Percentiles rank a stretch among this genome's conserved stretches.
These are phyloP conservation scores for Tetraneura akinire DNA, from an alignment of 1,140 invertebrate genomes.

Conservation along the genomic window DNA sequence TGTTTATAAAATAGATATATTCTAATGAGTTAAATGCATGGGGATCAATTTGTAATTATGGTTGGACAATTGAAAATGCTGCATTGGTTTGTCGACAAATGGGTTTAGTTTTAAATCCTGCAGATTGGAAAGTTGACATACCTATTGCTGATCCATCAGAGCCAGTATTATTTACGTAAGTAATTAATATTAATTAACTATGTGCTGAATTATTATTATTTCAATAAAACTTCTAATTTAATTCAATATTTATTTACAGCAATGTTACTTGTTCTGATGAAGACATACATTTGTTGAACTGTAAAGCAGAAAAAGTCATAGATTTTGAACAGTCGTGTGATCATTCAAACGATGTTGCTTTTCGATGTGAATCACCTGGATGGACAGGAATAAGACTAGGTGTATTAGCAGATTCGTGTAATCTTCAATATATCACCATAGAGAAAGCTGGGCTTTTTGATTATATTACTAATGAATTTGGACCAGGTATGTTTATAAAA, in stretches of 20 bases:
- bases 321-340: slow-evolving; percentile 89
- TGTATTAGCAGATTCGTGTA: slow-evolving; percentile 80
- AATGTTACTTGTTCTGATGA: slow-evolving; percentile 89
- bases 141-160: slow-evolving; percentile 76
- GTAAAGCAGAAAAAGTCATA: slow-evolving; percentile 72
- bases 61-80: slow-evolving; percentile 90
- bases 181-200: neutral
- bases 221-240: neutral
- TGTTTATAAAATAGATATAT: slow-evolving; percentile 21
- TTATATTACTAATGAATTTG: slow-evolving; percentile 86
- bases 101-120: slow-evolving; percentile 87
- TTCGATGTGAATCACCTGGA: slow-evolving; percentile 83
- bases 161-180: slow-evolving; percentile 69
- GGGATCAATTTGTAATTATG: slow-evolving; percentile 97
- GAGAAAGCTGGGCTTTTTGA: slow-evolving; percentile 93
- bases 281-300: slow-evolving; percentile 89
- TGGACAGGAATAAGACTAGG: slow-evolving; percentile 92
- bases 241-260: slow-evolving; percentile 59
- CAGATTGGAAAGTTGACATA: slow-evolving; percentile 86
- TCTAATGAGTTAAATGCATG: slow-evolving; percentile 70
- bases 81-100: slow-evolving; percentile 93
- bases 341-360: slow-evolving; percentile 83
- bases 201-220: too few relatives aligned
- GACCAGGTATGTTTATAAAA: slow-evolving; percentile 64
- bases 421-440: slow-evolving; percentile 84